A percentile compares a stretch with the other conserved stretches of the same genome.
These are phyloP conservation scores for Brachyptera risi DNA, from an alignment of 2,888 invertebrate species.

Conservation along the genomic window DNA sequence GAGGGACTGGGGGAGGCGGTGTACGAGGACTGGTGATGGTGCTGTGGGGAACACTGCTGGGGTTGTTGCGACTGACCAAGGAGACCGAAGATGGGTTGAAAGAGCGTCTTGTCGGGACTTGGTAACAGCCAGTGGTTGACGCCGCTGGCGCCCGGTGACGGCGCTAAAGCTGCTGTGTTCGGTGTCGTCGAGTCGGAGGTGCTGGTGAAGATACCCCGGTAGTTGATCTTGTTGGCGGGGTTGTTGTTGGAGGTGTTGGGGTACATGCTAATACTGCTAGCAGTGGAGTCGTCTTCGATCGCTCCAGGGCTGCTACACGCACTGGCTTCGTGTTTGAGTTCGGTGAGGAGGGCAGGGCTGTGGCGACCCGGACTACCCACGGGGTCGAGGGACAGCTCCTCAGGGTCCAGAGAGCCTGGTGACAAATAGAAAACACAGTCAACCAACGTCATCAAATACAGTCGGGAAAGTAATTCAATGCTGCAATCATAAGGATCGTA, in stretches of 20 bases:
- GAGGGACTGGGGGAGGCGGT: conserved; percentile 40
- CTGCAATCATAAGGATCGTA: too few relatives aligned
- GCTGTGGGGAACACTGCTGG: conserved; percentile 40
- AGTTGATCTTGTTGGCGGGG: conserved; percentile 45
- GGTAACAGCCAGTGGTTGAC: conserved; percentile 71
- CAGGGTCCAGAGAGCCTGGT: conserved; percentile 75
- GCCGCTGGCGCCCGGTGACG: conserved; percentile 53
- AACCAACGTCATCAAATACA: too few relatives aligned
- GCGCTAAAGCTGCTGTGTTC: conserved; percentile 47
- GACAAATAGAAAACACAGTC: conserved; percentile 42
- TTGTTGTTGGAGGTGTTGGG: conserved; percentile 50
- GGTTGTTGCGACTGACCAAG: conserved; percentile 58
- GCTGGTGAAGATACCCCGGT: conserved; percentile 69
- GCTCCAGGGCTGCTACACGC: conserved; percentile 27
- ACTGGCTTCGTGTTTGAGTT: conserved; percentile 14
- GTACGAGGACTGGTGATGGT: conserved; percentile 44
- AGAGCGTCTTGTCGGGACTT: conserved; percentile 60
- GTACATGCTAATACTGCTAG: conserved; percentile 61
- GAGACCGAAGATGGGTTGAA: conserved; percentile 59
- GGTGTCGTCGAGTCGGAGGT: conserved; percentile 44
- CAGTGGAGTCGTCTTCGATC: conserved; percentile 37
- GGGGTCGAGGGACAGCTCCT: conserved; percentile 67
- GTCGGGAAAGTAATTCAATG: too few relatives aligned
- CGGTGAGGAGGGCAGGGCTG: conserved; percentile 11
- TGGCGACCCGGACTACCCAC: conserved; percentile 35